These are phyloP conservation scores for Semnornis frantzii DNA, from an alignment of 2,113 vertebrate species.

Conservation along the genomic window DNA sequence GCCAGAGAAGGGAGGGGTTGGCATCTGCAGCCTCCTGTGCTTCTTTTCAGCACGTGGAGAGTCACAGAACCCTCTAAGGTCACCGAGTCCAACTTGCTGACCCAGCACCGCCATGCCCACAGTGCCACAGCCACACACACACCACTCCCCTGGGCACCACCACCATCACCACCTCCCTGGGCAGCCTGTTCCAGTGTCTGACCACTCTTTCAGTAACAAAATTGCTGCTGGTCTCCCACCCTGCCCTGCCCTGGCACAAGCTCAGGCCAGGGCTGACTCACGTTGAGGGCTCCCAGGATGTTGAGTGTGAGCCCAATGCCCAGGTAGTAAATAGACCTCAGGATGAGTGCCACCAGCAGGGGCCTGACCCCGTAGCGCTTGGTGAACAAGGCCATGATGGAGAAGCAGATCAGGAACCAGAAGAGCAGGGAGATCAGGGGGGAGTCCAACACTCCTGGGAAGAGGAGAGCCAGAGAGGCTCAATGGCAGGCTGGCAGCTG, in stretches of 20 bases:
- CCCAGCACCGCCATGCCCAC: too few relatives aligned
- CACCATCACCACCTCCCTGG: too few relatives aligned
- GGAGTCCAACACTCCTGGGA: conserved; percentile 86
- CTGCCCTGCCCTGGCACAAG: too few relatives aligned
- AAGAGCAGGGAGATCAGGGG: conserved; percentile 88
- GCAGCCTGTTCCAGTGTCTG: too few relatives aligned
- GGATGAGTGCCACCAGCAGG: conserved; percentile 87
- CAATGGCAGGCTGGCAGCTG: rapidly evolving
- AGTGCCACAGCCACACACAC: too few relatives aligned
- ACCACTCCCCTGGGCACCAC: too few relatives aligned
- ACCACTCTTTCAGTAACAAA: too few relatives aligned
- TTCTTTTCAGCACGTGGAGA: neutral
- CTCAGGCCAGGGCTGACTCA: conserved; percentile 60
- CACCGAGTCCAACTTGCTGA: too few relatives aligned
- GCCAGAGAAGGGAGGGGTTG: neutral
- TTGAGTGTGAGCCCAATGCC: conserved; percentile 93
- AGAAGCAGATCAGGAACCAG: conserved; percentile 91
- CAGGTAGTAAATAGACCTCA: conserved; percentile 92
- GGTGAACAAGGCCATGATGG: conserved; percentile 87
- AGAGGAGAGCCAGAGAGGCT: neutral
- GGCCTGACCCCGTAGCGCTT: conserved; percentile 90
- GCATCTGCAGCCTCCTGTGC: neutral
- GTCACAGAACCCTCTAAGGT: too few relatives aligned
- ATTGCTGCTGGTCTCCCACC: too few relatives aligned
- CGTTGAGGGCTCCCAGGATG: conserved; percentile 87